Conservation (phyloP, 1,140 invertebrate genomes). For the Wiebesia pumilae region DNA sequence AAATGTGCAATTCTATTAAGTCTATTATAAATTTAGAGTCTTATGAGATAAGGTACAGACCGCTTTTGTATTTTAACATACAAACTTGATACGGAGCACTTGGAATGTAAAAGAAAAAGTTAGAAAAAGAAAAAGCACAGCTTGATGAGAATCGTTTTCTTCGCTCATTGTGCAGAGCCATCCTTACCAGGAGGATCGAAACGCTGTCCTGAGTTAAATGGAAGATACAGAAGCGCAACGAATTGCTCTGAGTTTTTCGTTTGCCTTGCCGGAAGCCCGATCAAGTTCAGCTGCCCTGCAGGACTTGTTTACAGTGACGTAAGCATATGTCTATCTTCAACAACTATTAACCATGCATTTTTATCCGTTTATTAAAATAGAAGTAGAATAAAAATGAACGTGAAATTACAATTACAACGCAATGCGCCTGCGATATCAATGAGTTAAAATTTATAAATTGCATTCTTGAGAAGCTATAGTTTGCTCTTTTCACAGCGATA, state of each 20-base stretch:
- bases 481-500: not conserved
- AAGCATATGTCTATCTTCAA: slow-evolving; percentile 60
- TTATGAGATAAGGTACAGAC: not conserved
- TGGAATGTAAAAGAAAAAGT: not conserved
- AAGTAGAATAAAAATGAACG: not conserved
- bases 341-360: not conserved
- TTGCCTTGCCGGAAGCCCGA: slow-evolving; percentile 77
- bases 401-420: slow-evolving; percentile 5
- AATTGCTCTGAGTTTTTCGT: slow-evolving; percentile 82
- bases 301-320: slow-evolving; percentile 80
- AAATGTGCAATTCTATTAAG: not conserved
- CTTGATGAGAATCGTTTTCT: slow-evolving; percentile 16
- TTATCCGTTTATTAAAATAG: not conserved
- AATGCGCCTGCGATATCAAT: not conserved
- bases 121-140: not conserved
- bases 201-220: slow-evolving; percentile 72
- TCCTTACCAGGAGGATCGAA: slow-evolving; percentile 71
- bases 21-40: not conserved
- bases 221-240: slow-evolving; percentile 77
- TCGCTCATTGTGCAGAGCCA: slow-evolving; percentile 61
- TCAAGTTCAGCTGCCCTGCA: slow-evolving; percentile 78
- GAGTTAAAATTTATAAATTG: slow-evolving; percentile 28
- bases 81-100: not conserved
- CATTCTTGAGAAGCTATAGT: not conserved
- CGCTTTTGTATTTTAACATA: not conserved